A percentile compares a stretch with the other conserved stretches of the same genome.
Evolutionary conservation across 2,888 invertebrate species (phyloP).

Genomic region (Orthonevra nobilis): DNA sequence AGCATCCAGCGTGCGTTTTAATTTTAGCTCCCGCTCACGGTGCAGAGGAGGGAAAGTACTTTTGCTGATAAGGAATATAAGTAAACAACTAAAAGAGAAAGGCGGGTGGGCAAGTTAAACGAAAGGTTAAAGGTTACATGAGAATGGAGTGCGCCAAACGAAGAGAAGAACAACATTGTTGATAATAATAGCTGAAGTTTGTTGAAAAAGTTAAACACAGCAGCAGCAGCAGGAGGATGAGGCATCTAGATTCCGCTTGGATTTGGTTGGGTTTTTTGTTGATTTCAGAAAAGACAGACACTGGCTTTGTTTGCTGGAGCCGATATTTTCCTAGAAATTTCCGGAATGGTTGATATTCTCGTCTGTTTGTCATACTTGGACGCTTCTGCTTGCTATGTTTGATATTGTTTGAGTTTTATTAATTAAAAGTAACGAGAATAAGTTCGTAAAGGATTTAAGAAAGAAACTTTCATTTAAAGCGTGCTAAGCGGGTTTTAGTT

Average conservation of each 20-base stretch:
- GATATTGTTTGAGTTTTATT: too few species aligned
- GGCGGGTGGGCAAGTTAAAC: background rate
- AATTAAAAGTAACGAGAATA: too few species aligned
- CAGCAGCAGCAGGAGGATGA: constrained; percentile 2
- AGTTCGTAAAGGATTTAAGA: too few species aligned
- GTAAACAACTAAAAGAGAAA: constrained; percentile 8
- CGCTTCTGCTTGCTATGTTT: too few species aligned
- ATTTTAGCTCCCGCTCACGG: constrained; percentile 32
- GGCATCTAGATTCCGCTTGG: constrained; percentile 3
- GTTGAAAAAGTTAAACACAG: constrained; percentile 38
- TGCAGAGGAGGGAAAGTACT: background rate
- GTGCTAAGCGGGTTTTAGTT: too few species aligned
- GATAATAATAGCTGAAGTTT: constrained; percentile 68
- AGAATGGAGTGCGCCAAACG: constrained; percentile 21
- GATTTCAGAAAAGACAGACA: background rate
- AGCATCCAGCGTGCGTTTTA: constrained; percentile 36
- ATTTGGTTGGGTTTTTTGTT: constrained; percentile 9
- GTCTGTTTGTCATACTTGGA: too few species aligned
- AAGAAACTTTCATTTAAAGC: too few species aligned
- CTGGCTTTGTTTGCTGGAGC: too few species aligned
- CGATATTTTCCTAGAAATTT: too few species aligned
- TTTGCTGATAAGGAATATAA: constrained; percentile 36
- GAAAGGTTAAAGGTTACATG: constrained; percentile 65
- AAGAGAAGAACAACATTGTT: too few species aligned
- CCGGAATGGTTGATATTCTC: too few species aligned